Evolutionary conservation across 2,113 vertebrate genomes (phyloP).

Genomic region (Sus scrofa): T2T-Sscrofa CM000824.6:216074501-216075000

Average conservation of each 20-base stretch:
- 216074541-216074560: background rate
- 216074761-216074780: background rate
- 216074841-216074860: background rate
- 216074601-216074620: background rate
- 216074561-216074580: background rate
- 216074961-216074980: background rate
- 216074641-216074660: background rate
- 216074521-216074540: accelerated
- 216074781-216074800: background rate
- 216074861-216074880: background rate
- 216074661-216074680: background rate
- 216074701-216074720: background rate
- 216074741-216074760: background rate
- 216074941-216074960: background rate
- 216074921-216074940: background rate
- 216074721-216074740: too few species aligned
- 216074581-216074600: background rate
- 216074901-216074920: background rate
- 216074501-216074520: background rate
- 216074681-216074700: background rate
- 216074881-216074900: background rate
- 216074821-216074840: background rate
- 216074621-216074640: background rate
- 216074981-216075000: background rate
- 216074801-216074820: background rate